Conservation (phyloP, 1,140 invertebrate species). For the Conus ventricosus region DNA sequence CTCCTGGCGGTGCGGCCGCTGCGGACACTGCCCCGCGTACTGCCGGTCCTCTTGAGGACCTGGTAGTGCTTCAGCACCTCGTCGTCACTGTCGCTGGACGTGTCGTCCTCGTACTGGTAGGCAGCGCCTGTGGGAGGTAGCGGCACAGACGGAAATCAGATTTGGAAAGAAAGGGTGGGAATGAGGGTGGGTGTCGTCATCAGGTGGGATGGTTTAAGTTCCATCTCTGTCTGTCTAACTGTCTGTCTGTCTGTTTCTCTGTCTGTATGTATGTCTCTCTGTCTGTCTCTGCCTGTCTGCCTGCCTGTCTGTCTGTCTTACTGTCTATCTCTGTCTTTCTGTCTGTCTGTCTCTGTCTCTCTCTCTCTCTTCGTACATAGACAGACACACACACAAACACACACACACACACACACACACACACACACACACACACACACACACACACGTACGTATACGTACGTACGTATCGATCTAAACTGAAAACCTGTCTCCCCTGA, state of each 20-base stretch:
- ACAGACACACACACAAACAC: conserved; percentile 3
- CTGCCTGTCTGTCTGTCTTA: too few relatives aligned
- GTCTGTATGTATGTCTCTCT: too few relatives aligned
- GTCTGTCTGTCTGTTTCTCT: background rate
- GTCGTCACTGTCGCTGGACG: conserved; percentile 80
- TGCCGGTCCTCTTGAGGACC: conserved; percentile 58
- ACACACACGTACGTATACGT: too few relatives aligned
- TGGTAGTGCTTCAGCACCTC: conserved; percentile 64
- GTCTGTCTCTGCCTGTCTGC: too few relatives aligned
- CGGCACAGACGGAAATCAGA: background rate
- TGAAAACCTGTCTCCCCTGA: too few relatives aligned
- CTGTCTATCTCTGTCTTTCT: too few relatives aligned
- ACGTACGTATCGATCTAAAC: too few relatives aligned
- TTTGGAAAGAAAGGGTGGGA: background rate
- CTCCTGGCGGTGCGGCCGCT: conserved; percentile 50
- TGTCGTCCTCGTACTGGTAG: conserved; percentile 79
- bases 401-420: background rate
- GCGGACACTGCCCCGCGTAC: conserved; percentile 45
- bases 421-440: background rate
- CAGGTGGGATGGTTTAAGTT: background rate
- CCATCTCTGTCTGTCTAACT: background rate
- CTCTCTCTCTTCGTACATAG: background rate
- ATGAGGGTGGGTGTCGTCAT: background rate
- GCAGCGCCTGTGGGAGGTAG: conserved; percentile 76
- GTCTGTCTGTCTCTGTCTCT: too few relatives aligned